A percentile compares a stretch with the other conserved stretches of the same genome.
Evolutionary conservation across 2,888 invertebrate genomes (phyloP).

Genomic region (Caenorhabditis zanzibari): DNA sequence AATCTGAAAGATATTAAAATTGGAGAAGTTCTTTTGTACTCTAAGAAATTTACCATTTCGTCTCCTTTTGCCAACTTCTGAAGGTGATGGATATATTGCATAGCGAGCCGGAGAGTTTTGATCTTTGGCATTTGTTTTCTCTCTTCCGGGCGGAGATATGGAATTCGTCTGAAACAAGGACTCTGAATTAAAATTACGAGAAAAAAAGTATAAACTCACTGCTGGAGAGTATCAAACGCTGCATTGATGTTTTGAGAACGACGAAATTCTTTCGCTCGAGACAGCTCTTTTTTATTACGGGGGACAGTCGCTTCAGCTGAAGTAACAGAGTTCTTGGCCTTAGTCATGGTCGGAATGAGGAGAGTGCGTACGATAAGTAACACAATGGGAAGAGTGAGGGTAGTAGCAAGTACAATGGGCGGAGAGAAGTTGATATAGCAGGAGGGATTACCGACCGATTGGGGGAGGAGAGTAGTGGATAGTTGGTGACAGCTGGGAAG

Average conservation of each 20-base stretch:
- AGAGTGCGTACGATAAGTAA: not conserved
- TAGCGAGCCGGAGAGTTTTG: constrained; percentile 66
- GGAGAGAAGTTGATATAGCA: too few relatives aligned
- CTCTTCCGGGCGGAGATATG: constrained; percentile 49
- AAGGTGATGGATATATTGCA: constrained; percentile 63
- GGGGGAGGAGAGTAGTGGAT: too few relatives aligned
- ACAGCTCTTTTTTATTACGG: constrained; percentile 26
- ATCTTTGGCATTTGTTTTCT: constrained; percentile 58
- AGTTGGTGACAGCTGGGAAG: too few relatives aligned
- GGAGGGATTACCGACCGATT: too few relatives aligned
- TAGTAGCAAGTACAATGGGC: too few relatives aligned
- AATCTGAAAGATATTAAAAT: not conserved
- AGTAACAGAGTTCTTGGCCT: not conserved
- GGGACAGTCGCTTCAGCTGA: not conserved
- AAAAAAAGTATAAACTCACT: constrained; percentile 47
- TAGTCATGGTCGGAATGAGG: not conserved
- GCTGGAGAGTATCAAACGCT: constrained; percentile 44
- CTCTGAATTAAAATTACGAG: not conserved
- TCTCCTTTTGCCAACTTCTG: constrained; percentile 47
- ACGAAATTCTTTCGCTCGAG: constrained; percentile 45
- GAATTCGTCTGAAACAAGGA: constrained; percentile 53
- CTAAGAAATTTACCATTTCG: constrained; percentile 16
- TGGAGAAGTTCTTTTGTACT: not conserved
- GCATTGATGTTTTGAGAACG: constrained; percentile 49
- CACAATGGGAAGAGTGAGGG: too few relatives aligned